Conservation (phyloP, 2,113 vertebrate genomes). For the Zosterops hypoxanthus region DNA sequence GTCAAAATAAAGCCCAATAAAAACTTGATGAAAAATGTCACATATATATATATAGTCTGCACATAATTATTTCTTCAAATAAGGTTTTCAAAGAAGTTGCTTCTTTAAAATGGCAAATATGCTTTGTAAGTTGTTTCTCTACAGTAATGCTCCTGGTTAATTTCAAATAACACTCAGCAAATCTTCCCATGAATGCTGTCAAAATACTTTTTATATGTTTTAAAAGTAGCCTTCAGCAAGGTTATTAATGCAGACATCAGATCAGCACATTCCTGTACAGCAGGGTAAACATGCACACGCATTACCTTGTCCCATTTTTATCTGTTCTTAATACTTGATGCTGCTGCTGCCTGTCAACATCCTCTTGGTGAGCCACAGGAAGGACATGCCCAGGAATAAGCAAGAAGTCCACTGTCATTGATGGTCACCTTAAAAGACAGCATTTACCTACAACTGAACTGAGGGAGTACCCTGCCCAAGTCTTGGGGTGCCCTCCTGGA, state of each 20-base stretch:
- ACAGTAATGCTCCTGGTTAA: not conserved
- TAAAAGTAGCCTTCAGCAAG: not conserved
- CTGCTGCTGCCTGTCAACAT: not conserved
- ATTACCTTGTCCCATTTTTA: not conserved
- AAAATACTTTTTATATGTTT: not conserved
- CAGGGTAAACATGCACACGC: not conserved
- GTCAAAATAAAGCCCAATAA: not conserved
- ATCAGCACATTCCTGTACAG: not conserved
- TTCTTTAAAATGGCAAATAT: not conserved
- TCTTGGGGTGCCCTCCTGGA: not conserved
- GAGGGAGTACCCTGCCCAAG: rapidly evolving
- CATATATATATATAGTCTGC: not conserved
- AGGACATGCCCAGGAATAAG: not conserved
- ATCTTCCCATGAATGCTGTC: not conserved
- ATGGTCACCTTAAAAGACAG: not conserved
- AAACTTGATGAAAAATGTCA: not conserved
- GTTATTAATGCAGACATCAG: not conserved
- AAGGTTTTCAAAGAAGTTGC: not conserved
- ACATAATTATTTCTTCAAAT: not conserved
- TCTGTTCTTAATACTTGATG: not conserved
- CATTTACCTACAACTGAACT: not conserved
- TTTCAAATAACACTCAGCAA: not conserved
- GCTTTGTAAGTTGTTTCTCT: not conserved
- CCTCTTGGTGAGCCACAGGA: not conserved
- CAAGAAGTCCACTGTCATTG: not conserved